These are phyloP conservation scores for Eupristina koningsbergeri DNA, from an alignment of 1,140 invertebrate genomes.

Conservation along the genomic window DNA sequence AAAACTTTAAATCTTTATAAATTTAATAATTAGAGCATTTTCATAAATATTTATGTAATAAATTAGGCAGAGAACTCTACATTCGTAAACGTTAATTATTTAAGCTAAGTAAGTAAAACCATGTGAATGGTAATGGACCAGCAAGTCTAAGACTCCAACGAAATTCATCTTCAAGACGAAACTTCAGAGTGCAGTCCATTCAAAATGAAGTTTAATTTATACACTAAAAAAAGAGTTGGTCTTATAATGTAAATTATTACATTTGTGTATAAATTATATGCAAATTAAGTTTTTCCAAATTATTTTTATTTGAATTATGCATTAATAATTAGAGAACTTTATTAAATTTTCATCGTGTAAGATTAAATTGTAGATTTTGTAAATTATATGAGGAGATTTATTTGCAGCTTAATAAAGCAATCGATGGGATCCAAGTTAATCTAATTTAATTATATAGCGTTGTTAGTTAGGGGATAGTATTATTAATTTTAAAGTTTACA, in stretches of 20 bases:
- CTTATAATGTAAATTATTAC: not conserved
- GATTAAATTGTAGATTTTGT: too few relatives aligned
- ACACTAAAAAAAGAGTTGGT: too few relatives aligned
- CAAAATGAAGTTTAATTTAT: not conserved
- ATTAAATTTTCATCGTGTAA: too few relatives aligned
- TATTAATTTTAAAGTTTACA: too few relatives aligned
- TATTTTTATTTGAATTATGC: too few relatives aligned
- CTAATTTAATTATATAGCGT: too few relatives aligned
- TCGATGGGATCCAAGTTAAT: too few relatives aligned
- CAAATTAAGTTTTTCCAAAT: not conserved
- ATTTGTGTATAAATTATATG: not conserved
- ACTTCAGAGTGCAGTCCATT: not conserved
- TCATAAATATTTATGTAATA: not conserved
- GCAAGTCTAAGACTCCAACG: not conserved
- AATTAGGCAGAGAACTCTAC: not conserved
- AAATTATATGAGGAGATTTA: too few relatives aligned
- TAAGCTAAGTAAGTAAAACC: conserved; percentile 1
- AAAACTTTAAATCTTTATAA: not conserved
- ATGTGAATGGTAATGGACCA: not conserved
- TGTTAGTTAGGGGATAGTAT: too few relatives aligned
- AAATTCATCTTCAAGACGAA: conserved; percentile 14
- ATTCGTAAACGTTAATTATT: conserved; percentile 21
- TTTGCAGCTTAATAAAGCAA: too few relatives aligned
- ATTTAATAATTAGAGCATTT: not conserved
- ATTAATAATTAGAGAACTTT: too few relatives aligned